These are phyloP conservation scores for Hypothenemus hampei DNA, from an alignment of 1,140 invertebrate species.

Conservation along the genomic window DNA sequence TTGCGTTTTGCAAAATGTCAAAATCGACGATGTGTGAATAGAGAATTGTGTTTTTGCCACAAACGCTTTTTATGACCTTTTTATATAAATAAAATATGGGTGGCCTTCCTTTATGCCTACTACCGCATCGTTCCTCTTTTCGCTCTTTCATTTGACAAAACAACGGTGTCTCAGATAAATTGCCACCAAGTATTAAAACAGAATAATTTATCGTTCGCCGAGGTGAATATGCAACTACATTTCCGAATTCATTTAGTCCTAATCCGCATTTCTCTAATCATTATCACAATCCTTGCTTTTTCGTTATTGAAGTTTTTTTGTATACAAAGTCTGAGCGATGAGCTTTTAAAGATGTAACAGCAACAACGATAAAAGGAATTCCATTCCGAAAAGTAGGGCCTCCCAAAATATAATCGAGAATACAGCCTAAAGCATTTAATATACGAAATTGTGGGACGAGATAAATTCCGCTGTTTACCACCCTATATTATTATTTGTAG, in stretches of 20 bases:
- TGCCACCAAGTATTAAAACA: slow-evolving; percentile 16
- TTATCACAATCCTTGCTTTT: slow-evolving; percentile 4
- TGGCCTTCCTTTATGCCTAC: slow-evolving; percentile 3
- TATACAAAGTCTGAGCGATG: slow-evolving; percentile 1
- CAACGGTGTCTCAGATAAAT: slow-evolving; percentile 23
- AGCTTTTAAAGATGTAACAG: slow-evolving; percentile 10
- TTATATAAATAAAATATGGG: slow-evolving; percentile 11
- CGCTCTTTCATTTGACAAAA: slow-evolving; percentile 24
- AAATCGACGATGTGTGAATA: no score
- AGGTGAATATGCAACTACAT: slow-evolving; percentile 24
- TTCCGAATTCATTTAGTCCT: slow-evolving; percentile 26
- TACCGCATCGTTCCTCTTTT: slow-evolving; percentile 5
- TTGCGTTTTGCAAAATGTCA: no score
- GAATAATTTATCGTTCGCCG: slow-evolving; percentile 22
- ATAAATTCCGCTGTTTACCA: slow-evolving; percentile 16
- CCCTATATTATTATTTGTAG: slow-evolving; percentile 9
- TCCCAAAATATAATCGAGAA: no score
- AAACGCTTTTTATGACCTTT: background rate
- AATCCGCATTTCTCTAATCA: slow-evolving; percentile 16
- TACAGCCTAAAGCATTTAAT: slow-evolving; percentile 23
- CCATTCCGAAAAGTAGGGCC: slow-evolving; percentile 10
- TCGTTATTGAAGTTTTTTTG: background rate
- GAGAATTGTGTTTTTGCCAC: background rate
- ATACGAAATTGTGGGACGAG: slow-evolving; percentile 15
- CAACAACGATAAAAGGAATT: slow-evolving; percentile 3